These are phyloP conservation scores for Fukomys damarensis DNA, from an alignment of 2,113 vertebrate genomes.

Conservation along the genomic window DNA sequence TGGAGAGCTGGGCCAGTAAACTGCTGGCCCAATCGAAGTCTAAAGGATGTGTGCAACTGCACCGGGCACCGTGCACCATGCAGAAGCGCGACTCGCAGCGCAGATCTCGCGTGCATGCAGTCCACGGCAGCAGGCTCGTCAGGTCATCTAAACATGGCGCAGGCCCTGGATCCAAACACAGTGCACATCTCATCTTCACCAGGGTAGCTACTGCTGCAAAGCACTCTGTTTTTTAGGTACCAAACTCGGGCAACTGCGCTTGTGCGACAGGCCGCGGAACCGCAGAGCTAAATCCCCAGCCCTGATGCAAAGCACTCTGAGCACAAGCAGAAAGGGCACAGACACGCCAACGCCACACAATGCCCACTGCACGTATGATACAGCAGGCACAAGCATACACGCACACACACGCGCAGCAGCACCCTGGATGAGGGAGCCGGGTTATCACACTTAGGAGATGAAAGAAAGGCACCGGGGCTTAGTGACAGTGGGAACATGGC, in stretches of 20 bases:
- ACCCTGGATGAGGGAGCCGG: neutral
- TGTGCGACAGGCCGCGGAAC: no score
- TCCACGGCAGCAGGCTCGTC: neutral
- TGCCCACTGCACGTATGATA: neutral
- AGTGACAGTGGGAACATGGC: constrained; percentile 6
- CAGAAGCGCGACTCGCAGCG: constrained; percentile 22
- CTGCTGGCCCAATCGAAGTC: constrained; percentile 54
- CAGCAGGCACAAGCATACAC: neutral
- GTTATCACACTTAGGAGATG: neutral
- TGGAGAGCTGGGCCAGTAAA: constrained; percentile 57
- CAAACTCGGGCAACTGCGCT: no score
- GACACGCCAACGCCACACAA: neutral
- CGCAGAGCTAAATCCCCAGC: no score
- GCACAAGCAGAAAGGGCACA: neutral
- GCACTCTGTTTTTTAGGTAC: no score
- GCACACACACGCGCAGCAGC: neutral
- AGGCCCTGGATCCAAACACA: neutral
- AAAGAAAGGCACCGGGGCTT: neutral
- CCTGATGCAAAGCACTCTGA: neutral
- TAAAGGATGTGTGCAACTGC: constrained; percentile 56
- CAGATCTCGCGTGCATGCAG: neutral
- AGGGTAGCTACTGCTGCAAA: neutral
- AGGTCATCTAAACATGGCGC: neutral
- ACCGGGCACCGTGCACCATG: neutral
- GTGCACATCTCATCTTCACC: neutral